Conservation (phyloP, 2,113 vertebrate genomes). For the Eulemur macaco region DNA sequence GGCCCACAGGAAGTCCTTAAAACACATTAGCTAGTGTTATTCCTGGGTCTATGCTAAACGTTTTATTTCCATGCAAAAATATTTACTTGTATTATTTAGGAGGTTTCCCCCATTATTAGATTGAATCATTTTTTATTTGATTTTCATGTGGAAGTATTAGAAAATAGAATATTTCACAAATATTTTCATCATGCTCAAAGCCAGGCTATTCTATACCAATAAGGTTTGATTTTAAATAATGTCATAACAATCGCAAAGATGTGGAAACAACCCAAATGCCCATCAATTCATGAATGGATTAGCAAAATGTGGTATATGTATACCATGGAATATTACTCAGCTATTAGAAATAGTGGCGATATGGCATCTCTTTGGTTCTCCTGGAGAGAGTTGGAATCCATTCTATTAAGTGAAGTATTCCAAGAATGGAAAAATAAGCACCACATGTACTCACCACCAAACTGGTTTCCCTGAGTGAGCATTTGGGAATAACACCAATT, state of each 20-base stretch:
- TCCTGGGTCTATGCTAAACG: not conserved
- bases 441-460: too few species aligned
- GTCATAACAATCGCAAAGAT: not conserved
- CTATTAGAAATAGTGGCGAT: too few species aligned
- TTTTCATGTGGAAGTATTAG: not conserved
- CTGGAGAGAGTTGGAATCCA: too few species aligned
- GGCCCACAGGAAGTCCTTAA: not conserved
- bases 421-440: too few species aligned
- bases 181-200: not conserved
- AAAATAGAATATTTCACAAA: slow-evolving; percentile 43
- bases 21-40: not conserved
- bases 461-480: too few species aligned
- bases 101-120: not conserved
- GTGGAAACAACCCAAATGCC: too few species aligned
- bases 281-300: too few species aligned
- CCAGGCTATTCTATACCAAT: not conserved
- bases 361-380: too few species aligned
- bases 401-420: too few species aligned
- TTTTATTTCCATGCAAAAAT: not conserved
- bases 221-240: not conserved
- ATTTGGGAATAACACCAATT: too few species aligned
- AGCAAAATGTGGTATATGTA: too few species aligned
- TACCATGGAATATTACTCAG: too few species aligned
- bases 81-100: not conserved
- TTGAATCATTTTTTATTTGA: not conserved